A percentile compares a stretch with the other conserved stretches of the same genome.
These are phyloP conservation scores for Momotus momota DNA, from an alignment of 2,797 vertebrate species.

Conservation along the genomic window DNA sequence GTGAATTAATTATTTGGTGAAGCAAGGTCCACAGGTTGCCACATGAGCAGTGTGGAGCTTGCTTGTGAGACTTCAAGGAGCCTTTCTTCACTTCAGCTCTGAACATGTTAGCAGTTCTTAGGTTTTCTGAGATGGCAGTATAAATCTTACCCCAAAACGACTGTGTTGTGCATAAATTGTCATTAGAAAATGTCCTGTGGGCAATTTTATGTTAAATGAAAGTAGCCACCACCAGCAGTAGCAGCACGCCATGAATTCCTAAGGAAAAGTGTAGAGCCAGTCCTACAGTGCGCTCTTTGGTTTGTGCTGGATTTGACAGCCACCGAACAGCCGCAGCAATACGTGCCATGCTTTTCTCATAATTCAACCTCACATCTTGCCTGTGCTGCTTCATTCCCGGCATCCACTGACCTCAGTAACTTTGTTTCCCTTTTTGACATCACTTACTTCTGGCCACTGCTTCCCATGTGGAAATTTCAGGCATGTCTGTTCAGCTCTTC, in stretches of 20 bases:
- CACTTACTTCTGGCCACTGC: background rate
- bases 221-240: background rate
- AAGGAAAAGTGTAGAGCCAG: background rate
- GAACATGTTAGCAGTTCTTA: background rate
- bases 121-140: background rate
- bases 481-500: background rate
- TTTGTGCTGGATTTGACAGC: background rate
- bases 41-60: fast-evolving
- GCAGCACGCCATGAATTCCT: background rate
- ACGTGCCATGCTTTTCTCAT: background rate
- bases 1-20: background rate
- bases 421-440: background rate
- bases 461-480: background rate
- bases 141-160: background rate
- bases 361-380: background rate
- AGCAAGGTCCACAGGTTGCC: background rate
- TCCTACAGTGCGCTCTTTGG: background rate
- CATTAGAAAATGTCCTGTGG: background rate
- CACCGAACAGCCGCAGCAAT: background rate
- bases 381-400: background rate
- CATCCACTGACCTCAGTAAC: background rate
- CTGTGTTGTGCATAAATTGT: fast-evolving
- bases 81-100: background rate
- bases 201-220: background rate
- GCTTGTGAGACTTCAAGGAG: background rate